A percentile compares a stretch with the other conserved stretches of the same genome.
phyloP scores from a whole-genome alignment of 2,888 invertebrate species.

The Apamea epomidion region DNA sequence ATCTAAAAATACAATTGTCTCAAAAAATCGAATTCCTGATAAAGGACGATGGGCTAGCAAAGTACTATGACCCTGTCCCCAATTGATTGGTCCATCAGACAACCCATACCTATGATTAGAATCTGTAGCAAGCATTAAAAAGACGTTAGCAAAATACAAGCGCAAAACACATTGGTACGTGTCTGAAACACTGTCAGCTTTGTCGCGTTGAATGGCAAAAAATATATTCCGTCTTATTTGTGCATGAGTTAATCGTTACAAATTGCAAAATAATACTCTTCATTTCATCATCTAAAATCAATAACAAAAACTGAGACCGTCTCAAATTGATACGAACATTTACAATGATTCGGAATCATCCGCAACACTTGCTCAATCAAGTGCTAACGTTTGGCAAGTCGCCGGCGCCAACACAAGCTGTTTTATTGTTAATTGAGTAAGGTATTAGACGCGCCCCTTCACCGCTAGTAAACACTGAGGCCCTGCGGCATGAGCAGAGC shows the following conservation, averaged over 20 bases:
- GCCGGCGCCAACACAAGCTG: slow-evolving; percentile 2
- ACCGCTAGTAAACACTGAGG: slow-evolving; percentile 35
- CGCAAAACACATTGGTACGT: not conserved
- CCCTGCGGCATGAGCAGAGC: slow-evolving; percentile 29
- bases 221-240: not conserved
- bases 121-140: not conserved
- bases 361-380: slow-evolving; percentile 42
- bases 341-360: slow-evolving; percentile 37
- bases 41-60: no score
- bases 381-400: slow-evolving; percentile 38
- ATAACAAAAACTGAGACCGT: slow-evolving; percentile 17
- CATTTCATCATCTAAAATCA: slow-evolving; percentile 27
- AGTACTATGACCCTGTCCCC: no score
- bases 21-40: no score
- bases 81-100: no score
- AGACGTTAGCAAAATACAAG: not conserved
- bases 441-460: slow-evolving; percentile 46
- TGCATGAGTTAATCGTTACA: not conserved
- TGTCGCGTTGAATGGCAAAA: not conserved
- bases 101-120: not conserved
- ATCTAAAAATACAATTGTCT: not conserved
- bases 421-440: slow-evolving; percentile 60
- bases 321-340: slow-evolving; percentile 14
- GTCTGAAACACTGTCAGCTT: not conserved
- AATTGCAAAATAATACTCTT: slow-evolving; percentile 12